Conservation (phyloP, 2,888 invertebrate species). For the Chrysomela aeneicollis region DNA sequence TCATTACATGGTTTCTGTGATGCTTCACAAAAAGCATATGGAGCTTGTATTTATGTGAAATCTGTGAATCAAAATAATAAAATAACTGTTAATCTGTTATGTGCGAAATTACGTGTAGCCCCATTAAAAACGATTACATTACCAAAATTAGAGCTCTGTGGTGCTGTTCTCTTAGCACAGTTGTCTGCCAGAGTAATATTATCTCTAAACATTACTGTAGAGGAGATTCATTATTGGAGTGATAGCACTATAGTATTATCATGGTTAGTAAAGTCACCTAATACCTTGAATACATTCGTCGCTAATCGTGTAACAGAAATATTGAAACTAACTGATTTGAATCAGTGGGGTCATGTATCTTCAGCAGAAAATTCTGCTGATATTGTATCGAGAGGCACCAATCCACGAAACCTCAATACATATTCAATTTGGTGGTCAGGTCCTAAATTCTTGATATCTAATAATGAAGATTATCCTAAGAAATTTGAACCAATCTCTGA, state of each 20-base stretch:
- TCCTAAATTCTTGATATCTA: neutral
- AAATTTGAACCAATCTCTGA: neutral
- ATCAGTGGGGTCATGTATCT: conserved; percentile 46
- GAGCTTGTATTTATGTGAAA: conserved; percentile 29
- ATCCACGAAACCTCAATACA: neutral
- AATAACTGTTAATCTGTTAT: conserved; percentile 21
- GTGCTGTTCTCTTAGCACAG: too few species aligned
- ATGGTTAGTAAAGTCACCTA: too few species aligned
- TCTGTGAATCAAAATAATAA: conserved; percentile 14
- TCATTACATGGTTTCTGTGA: conserved; percentile 42
- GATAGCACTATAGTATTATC: too few species aligned
- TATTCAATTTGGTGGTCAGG: conserved; percentile 20
- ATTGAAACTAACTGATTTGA: conserved; percentile 38
- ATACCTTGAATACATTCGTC: conserved; percentile 43
- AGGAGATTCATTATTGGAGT: too few species aligned
- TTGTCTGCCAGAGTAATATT: too few species aligned
- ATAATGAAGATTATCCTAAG: neutral
- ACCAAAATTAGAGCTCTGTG: conserved; percentile 29
- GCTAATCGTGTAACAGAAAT: conserved; percentile 50
- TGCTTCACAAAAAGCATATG: conserved; percentile 34
- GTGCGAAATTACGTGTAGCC: conserved; percentile 30
- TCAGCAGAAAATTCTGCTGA: conserved; percentile 50
- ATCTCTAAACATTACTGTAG: too few species aligned
- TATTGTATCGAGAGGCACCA: conserved; percentile 46
- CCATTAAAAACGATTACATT: conserved; percentile 30